A percentile compares a stretch with the other conserved stretches of the same genome.
These are phyloP conservation scores for Channallabes apus DNA, from an alignment of 2,797 vertebrate genomes.

Conservation along the genomic window DNA sequence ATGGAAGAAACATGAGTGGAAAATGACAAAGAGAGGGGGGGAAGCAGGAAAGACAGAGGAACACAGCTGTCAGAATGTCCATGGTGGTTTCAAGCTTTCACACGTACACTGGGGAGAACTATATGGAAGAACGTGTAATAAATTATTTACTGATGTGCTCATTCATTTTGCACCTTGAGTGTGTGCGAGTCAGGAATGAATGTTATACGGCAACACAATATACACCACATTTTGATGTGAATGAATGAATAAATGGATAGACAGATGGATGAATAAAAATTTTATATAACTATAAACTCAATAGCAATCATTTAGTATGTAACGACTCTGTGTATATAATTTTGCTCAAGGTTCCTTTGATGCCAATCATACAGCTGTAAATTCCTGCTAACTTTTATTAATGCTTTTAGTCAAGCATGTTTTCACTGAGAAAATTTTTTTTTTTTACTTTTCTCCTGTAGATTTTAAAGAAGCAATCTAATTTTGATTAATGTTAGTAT, in stretches of 20 bases:
- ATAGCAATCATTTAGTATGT: background rate
- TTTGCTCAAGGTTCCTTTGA: background rate
- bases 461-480: background rate
- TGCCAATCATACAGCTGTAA: background rate
- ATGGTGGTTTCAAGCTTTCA: background rate
- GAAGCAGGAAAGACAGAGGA: background rate
- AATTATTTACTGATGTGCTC: background rate
- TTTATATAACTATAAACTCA: background rate
- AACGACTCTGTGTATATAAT: background rate
- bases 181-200: background rate
- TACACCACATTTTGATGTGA: background rate
- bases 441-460: background rate
- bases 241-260: background rate
- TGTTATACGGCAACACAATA: background rate
- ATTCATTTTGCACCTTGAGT: background rate
- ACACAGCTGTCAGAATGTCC: conserved; percentile 8
- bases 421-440: background rate
- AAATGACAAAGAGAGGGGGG: background rate
- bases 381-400: background rate
- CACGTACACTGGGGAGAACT: conserved; percentile 3
- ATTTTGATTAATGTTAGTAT: background rate
- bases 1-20: conserved; percentile 5
- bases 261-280: background rate
- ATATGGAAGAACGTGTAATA: background rate
- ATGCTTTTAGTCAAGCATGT: background rate